Evolutionary conservation across 2,113 vertebrate genomes (phyloP).

Genomic region (Ranitomeya imitator): DNA sequence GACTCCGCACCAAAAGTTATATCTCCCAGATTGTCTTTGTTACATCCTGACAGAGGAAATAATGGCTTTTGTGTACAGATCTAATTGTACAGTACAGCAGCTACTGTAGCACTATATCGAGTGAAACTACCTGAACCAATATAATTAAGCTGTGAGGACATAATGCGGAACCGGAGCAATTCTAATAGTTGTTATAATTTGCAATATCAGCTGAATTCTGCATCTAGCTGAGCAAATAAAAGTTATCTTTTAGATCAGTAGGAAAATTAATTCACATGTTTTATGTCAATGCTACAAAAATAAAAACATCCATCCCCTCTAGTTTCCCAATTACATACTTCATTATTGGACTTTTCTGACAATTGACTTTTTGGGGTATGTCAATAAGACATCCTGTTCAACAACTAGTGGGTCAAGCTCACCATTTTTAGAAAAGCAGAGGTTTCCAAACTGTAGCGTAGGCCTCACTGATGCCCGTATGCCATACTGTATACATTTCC

Average conservation of each 20-base stretch:
- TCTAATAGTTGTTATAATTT: not conserved
- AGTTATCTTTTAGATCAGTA: not conserved
- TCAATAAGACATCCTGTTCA: not conserved
- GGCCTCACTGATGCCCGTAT: not conserved
- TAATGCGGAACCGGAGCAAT: not conserved
- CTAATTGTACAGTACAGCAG: not conserved
- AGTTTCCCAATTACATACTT: no score
- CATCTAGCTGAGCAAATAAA: not conserved
- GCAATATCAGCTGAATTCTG: not conserved
- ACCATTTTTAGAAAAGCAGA: no score
- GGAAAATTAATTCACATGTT: not conserved
- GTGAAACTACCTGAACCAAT: conserved; percentile 3
- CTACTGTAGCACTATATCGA: not conserved
- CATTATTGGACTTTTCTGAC: not conserved
- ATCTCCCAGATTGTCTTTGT: not conserved
- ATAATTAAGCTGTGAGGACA: not conserved
- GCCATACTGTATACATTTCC: no score
- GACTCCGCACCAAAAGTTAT: not conserved
- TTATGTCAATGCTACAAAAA: not conserved
- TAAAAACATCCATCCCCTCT: no score
- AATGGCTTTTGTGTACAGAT: not conserved
- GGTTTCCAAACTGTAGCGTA: not conserved
- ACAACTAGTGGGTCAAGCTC: not conserved
- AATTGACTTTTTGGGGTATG: not conserved
- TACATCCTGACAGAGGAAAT: conserved; percentile 4